These are phyloP conservation scores for Diadromus collaris DNA, from an alignment of 2,888 invertebrate genomes.

Conservation along the genomic window DNA sequence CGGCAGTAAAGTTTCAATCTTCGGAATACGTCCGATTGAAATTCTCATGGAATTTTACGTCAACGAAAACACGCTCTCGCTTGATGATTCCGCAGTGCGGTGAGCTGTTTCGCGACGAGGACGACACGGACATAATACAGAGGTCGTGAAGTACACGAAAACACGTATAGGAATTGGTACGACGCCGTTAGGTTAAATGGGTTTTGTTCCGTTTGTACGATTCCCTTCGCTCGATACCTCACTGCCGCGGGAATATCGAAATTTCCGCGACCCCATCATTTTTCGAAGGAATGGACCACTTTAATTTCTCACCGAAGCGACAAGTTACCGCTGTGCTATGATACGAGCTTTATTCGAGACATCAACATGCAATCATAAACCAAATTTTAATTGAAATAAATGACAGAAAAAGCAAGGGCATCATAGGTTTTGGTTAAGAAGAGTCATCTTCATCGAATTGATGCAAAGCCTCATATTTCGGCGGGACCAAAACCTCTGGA, in stretches of 20 bases:
- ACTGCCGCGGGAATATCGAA: neutral
- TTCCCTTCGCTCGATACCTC: neutral
- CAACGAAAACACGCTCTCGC: constrained; percentile 1
- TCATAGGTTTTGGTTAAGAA: too few species aligned
- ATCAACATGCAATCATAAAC: neutral
- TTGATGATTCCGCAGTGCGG: neutral
- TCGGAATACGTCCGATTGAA: constrained; percentile 12
- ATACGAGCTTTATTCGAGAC: neutral
- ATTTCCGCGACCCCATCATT: neutral
- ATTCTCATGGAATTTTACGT: constrained; percentile 32
- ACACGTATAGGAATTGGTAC: neutral
- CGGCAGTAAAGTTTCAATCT: constrained; percentile 50
- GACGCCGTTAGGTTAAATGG: neutral
- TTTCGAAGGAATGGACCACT: neutral
- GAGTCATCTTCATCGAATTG: too few species aligned
- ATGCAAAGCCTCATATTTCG: too few species aligned
- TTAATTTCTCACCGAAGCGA: neutral
- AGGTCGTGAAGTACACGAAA: neutral
- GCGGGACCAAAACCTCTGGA: too few species aligned
- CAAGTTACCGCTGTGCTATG: too few species aligned
- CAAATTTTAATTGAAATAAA: too few species aligned
- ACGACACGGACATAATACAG: neutral
- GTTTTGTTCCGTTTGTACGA: neutral
- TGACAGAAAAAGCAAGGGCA: too few species aligned
- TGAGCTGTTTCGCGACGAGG: neutral